Conservation (phyloP, 2,888 invertebrate genomes). For the Acrobeloides nanus region DNA sequence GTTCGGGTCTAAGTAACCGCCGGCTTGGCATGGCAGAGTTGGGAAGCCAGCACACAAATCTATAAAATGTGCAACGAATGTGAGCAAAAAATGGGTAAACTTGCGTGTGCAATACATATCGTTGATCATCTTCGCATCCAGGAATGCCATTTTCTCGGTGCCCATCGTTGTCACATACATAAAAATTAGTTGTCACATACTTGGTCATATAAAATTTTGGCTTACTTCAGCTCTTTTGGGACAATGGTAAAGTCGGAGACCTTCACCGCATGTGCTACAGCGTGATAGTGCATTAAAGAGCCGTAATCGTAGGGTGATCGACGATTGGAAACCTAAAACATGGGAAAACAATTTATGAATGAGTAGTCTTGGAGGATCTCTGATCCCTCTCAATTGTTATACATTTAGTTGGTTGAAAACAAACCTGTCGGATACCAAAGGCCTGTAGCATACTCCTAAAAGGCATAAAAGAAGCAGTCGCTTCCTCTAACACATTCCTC, state of each 20-base stretch:
- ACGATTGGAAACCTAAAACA: slow-evolving; percentile 45
- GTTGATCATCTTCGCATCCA: slow-evolving; percentile 52
- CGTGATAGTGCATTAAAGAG: slow-evolving; percentile 52
- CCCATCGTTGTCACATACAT: slow-evolving; percentile 54
- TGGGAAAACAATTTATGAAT: too few species aligned
- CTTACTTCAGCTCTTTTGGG: slow-evolving; percentile 52
- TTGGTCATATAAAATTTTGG: too few species aligned
- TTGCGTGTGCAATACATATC: slow-evolving; percentile 52
- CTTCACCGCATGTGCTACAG: slow-evolving; percentile 52
- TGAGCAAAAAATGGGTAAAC: slow-evolving; percentile 9
- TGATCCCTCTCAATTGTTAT: too few species aligned
- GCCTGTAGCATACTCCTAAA: slow-evolving; percentile 52
- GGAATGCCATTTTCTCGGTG: slow-evolving; percentile 52
- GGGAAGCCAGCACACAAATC: slow-evolving; percentile 12
- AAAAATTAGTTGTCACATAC: too few species aligned
- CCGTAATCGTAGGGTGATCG: slow-evolving; percentile 50
- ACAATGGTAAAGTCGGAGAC: slow-evolving; percentile 53
- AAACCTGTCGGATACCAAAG: slow-evolving; percentile 49
- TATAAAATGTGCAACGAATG: neutral
- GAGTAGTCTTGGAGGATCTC: too few species aligned
- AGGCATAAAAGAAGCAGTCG: slow-evolving; percentile 52
- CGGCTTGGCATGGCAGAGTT: slow-evolving; percentile 41
- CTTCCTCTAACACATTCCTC: slow-evolving; percentile 29
- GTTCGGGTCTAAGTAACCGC: slow-evolving; percentile 52
- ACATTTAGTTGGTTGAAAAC: slow-evolving; percentile 1